Evolutionary conservation across 2,797 vertebrate genomes (phyloP).

Genomic region (Dendrocincla tyrannina): DNA sequence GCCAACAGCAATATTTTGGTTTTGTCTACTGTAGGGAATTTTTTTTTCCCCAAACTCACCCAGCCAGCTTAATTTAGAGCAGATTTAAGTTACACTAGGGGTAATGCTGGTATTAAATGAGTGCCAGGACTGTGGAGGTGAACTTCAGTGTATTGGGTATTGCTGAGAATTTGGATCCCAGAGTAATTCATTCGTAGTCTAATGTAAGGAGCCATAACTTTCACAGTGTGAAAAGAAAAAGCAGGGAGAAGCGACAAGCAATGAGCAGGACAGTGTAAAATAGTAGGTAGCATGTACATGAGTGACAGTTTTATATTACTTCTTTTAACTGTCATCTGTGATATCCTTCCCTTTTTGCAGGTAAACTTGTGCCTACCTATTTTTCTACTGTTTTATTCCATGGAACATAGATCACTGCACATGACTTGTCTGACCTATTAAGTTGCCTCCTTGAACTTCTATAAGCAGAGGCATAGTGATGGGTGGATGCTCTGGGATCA

Average conservation of each 20-base stretch:
- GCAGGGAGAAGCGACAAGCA: neutral
- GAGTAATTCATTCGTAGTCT: neutral
- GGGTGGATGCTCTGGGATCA: neutral
- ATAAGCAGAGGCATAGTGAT: neutral
- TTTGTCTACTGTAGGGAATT: slow-evolving; percentile 12
- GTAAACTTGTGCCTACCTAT: neutral
- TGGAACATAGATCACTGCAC: neutral
- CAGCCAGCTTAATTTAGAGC: slow-evolving; percentile 16
- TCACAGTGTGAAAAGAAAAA: neutral
- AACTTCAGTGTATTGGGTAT: neutral
- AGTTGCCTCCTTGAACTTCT: neutral
- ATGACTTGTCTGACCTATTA: neutral
- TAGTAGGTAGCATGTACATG: neutral
- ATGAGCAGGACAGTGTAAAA: neutral
- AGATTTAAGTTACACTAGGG: neutral
- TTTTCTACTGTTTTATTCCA: neutral
- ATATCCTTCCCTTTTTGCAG: neutral
- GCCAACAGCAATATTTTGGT: slow-evolving; percentile 12
- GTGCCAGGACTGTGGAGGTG: neutral
- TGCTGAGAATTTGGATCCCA: neutral
- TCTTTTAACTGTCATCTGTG: neutral
- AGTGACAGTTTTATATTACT: neutral
- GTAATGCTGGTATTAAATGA: neutral
- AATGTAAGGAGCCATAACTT: neutral
- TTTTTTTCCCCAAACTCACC: neutral